Evolutionary conservation across 2,888 invertebrate species (phyloP), one percentile per base, ranked within the genome.

Genomic region (Cephus pygmeus): DNA sequence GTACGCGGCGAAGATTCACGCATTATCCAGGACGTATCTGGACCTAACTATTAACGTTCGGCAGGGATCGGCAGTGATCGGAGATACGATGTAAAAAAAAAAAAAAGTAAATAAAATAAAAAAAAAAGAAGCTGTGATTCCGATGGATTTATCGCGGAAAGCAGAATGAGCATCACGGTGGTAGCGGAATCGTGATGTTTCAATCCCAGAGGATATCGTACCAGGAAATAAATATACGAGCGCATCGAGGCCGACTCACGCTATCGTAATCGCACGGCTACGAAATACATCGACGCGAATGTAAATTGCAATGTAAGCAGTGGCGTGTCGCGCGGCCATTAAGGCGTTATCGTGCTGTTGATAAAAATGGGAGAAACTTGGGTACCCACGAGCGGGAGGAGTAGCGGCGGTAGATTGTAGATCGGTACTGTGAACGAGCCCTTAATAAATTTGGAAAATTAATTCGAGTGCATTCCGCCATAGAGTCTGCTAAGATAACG

Each of bases 281-380:
- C 75, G 73, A 77, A 73, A 79, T 79, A 82, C 81, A 82, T 80
- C 79, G 75, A 77, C 74, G 77, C 76, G 77, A 79, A 80, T 78
- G 81, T 79, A 79, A 81, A 82, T 79, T 77, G 79, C 77, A 69
- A 75, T 69, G 79, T 77, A 69, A 73, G 74, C 76, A 56, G 73
- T 83, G 81, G 79, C 81, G 79, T 82, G 82, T 82, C 81, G 81
- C 75, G 69, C 33, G 69, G 76, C 77, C 82, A 78, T 81, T 80
- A 79, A 81, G 75, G 31, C 78, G 73, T 80, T 81, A 79, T 81
- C 81, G 77, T 68, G 81, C 76, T 75, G 76, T 80, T 71, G 77
- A 76, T 81, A 78, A 80, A 81, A 81, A 80, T 80, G 79, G 75
- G 35, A 69, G 81, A 77, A 77, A 77, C 77, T 77, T 75, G 69